Base-by-base conservation (phyloP, 2,113 vertebrate species). In the Anhinga rufa region DNA sequence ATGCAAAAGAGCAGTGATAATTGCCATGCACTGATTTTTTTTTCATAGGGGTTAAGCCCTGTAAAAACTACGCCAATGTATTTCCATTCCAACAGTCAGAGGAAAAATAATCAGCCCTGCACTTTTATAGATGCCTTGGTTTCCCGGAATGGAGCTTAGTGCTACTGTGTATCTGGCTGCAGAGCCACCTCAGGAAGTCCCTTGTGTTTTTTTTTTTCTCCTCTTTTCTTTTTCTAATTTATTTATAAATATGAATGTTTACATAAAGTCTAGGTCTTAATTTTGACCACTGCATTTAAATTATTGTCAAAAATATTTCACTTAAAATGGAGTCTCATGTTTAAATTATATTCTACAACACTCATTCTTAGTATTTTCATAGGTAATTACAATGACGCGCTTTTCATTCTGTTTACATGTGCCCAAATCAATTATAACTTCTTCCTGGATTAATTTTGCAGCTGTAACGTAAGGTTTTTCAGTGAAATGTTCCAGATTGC, bases 221-320 rank as follows among this genome's bases (percentile, higher is more conserved):
- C 28, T 48, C 55, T 77, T 70, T 61, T 42, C 34, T 90, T 85
- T 29, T 93, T 4, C 87, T 93, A 97, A 98, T 97, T 98, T 98
- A 98, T 98, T 98, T 97, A 97, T 97, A 97, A 95, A 85, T 96
- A 97, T 82, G 38, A 93, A 97, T 98, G 97, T 98, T 98, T 98
- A 98, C 97, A 96, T 95, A 91, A 94, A 97, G 74, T 87, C 22
- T 96, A 92, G 96, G 97, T 97, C 95, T 97, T 93, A 96, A 95
- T 97, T 96, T 96, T 97, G 97, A 98, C 95, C 96, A 86, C 92
- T 95, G 88, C 97, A 95, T 97, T 95, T 97, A 96, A 94, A 94
- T 95, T 95, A 92, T 97, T 52, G 7, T 95, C 81, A 89, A 80
- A 96, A 97, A 97, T 84, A 62, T 95, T 51, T 97, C 95, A 97